A percentile compares a stretch with the other conserved stretches of the same genome.
phyloP scores from a whole-genome alignment of 2,113 vertebrate species.

The Diphyllodes magnificus region DNA sequence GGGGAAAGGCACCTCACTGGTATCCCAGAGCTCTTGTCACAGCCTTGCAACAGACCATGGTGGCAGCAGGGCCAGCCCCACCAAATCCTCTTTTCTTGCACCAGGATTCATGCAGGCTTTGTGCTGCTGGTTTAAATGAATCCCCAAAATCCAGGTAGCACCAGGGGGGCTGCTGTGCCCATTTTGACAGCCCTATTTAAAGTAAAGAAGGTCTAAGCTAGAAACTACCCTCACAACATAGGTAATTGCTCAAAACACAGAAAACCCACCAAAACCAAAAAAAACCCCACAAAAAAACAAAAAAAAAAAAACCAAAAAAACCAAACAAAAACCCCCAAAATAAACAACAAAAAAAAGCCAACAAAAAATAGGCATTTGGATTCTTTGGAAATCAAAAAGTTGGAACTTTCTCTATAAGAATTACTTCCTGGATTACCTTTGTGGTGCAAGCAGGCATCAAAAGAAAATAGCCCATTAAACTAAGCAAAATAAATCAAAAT shows the following conservation, averaged over 20 bases:
- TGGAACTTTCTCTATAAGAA: neutral
- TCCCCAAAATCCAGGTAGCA: neutral
- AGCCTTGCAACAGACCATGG: neutral
- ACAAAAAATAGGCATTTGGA: neutral
- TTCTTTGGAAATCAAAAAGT: neutral
- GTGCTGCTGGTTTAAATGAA: neutral
- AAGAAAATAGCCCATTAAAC: neutral
- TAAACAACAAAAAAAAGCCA: neutral
- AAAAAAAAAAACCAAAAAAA: too few relatives aligned
- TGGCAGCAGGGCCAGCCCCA: neutral
- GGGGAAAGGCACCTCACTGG: neutral
- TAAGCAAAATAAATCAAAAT: neutral
- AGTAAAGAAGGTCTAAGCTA: neutral
- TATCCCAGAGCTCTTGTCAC: neutral
- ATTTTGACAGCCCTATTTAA: neutral
- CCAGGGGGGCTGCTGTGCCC: neutral
- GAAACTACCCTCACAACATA: neutral
- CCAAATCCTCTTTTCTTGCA: neutral
- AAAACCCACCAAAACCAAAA: neutral
- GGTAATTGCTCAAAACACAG: neutral
- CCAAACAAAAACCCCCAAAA: too few relatives aligned
- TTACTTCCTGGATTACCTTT: neutral
- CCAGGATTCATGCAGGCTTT: neutral
- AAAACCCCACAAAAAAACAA: too few relatives aligned
- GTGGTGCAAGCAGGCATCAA: neutral